phyloP scores from a whole-genome alignment of 1,140 invertebrate genomes.

The Cataglyphis hispanica region DNA sequence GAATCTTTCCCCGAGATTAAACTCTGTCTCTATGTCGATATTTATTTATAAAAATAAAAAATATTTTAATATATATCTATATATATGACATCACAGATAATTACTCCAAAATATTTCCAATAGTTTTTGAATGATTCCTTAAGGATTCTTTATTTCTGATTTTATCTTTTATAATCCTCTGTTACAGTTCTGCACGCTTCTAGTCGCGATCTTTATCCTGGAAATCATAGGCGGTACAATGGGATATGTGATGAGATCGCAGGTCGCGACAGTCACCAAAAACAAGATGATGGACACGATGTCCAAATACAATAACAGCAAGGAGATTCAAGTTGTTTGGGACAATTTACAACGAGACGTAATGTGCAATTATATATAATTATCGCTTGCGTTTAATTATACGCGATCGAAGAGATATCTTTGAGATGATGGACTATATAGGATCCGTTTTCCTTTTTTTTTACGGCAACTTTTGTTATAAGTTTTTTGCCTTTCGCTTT shows the following conservation, averaged over 20 bases:
- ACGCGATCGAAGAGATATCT: not conserved
- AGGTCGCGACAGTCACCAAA: slow-evolving; percentile 86
- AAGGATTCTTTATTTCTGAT: not conserved
- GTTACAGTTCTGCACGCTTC: slow-evolving; percentile 91
- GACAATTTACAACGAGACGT: slow-evolving; percentile 89
- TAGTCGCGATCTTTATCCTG: slow-evolving; percentile 91
- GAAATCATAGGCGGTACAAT: slow-evolving; percentile 94
- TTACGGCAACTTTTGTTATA: not conserved
- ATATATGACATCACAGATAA: not conserved
- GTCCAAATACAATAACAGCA: slow-evolving; percentile 83
- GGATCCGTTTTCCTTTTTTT: not conserved
- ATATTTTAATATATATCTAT: not conserved
- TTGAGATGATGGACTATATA: not conserved
- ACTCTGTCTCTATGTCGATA: not conserved
- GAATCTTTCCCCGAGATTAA: not conserved
- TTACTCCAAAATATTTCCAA: not conserved
- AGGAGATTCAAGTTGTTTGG: slow-evolving; percentile 87
- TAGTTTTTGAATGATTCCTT: no score
- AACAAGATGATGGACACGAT: slow-evolving; percentile 87
- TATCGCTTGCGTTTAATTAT: not conserved
- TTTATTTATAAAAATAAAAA: not conserved
- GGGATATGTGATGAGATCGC: slow-evolving; percentile 90
- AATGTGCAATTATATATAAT: slow-evolving; percentile 40
- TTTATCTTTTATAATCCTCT: not conserved
- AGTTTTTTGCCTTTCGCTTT: slow-evolving; percentile 6